Evolutionary conservation across 1,140 invertebrate species (phyloP), one percentile per base, ranked within the genome.

Genomic region (Batillaria attramentaria): DNA sequence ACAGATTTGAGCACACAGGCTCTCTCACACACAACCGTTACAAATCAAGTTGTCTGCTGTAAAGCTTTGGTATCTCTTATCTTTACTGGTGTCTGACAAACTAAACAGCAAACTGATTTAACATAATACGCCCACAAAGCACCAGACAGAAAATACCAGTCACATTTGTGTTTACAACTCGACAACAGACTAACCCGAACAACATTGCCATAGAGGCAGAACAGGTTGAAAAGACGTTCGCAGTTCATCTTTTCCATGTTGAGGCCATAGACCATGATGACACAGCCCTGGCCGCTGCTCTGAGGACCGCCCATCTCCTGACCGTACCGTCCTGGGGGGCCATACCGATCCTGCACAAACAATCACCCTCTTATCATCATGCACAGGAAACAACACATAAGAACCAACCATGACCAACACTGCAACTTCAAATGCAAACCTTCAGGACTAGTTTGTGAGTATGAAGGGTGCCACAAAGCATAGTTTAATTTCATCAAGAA

Each of bases 161-260:
- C n/a, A n/a, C n/a, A n/a, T n/a, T n/a, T n/a, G n/a, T n/a, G n/a
- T n/a, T n/a, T n/a, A n/a, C n/a, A n/a, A n/a, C n/a, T n/a, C n/a
- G n/a, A n/a, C 42, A 50, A 18, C 39, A 66, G n/a, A 89, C 95
- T 94, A 92, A 99, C 97, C 94, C 97, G 95, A 72, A 97, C 95
- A 81, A 99, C 97, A 91, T 99, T 99, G 80, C 98, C 98, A 91
- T 99, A 99, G 50, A 99, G 93, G 92, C 98, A 99, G 91, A 99
- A 97, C 75, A 99, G 93, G 92, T 99, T 99, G 94, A 99, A 99
- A n/a, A 99, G 93, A 88, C 95, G 95, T 91, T 99, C 97, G 81
- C 96, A 95, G 92, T 99, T 99, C 89, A 98, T 96, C 89, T 97
- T 97, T 82, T 96, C 94, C 66, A 95, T 94, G 88, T 97, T 96